phyloP scores from a whole-genome alignment of 2,113 vertebrate species.

The Hydrolagus affinis region DNA sequence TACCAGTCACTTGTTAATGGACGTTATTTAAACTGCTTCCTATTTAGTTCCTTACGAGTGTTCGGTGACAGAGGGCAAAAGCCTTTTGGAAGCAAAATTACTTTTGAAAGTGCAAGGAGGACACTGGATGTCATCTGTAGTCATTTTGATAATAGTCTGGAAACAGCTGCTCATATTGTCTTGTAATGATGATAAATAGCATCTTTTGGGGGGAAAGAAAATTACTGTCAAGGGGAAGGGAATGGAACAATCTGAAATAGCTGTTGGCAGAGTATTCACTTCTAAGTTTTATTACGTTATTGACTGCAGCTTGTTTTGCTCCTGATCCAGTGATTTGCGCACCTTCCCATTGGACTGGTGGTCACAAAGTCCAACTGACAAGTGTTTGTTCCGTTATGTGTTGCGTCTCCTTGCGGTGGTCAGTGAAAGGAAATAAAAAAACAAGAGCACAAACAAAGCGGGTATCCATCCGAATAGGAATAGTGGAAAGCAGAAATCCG shows the following conservation, averaged over 20 bases:
- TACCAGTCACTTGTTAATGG: constrained; percentile 30
- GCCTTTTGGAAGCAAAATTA: constrained; percentile 43
- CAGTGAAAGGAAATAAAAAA: no score
- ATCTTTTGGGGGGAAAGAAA: constrained; percentile 47
- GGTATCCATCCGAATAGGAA: neutral
- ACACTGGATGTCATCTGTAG: constrained; percentile 68
- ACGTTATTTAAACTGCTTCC: constrained; percentile 39
- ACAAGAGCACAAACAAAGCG: no score
- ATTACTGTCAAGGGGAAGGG: constrained; percentile 37
- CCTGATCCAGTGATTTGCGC: neutral
- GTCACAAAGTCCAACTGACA: neutral
- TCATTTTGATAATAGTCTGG: constrained; percentile 69
- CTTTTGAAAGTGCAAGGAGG: constrained; percentile 53
- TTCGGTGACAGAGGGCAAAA: constrained; percentile 41
- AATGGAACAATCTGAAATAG: neutral
- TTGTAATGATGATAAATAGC: constrained; percentile 66
- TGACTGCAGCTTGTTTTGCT: neutral
- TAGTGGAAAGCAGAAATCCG: neutral
- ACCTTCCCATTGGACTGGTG: neutral
- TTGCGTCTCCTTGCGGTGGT: no score
- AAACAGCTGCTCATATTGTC: constrained; percentile 59
- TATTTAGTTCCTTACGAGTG: constrained; percentile 44
- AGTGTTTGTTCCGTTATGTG: no score
- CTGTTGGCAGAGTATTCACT: constrained; percentile 22
- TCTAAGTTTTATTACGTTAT: constrained; percentile 10